phyloP scores from a whole-genome alignment of 2,888 invertebrate species.

The Drosophila affinis region DNA sequence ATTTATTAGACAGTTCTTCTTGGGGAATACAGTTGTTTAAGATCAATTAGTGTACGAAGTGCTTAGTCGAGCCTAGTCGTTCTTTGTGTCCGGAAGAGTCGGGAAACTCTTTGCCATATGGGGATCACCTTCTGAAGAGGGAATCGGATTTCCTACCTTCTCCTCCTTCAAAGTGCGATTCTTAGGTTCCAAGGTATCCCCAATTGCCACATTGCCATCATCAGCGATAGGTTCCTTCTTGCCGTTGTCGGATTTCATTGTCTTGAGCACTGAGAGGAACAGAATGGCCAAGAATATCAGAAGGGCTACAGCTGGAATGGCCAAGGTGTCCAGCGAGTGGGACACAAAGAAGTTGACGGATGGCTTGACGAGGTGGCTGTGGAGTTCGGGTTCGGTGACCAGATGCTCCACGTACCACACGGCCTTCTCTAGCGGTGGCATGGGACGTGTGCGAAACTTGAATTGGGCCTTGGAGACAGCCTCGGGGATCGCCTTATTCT shows the following conservation, averaged over 20 bases:
- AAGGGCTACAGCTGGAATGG: slow-evolving; percentile 28
- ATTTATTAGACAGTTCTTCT: neutral
- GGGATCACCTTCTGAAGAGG: neutral
- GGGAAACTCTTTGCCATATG: neutral
- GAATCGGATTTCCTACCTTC: too few species aligned
- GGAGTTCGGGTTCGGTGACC: slow-evolving; percentile 36
- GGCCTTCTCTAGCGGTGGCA: slow-evolving; percentile 52
- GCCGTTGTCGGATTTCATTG: neutral
- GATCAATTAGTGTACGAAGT: neutral
- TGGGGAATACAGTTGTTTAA: neutral
- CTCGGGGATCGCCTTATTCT: slow-evolving; percentile 8
- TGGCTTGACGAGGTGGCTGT: slow-evolving; percentile 33
- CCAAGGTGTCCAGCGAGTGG: slow-evolving; percentile 59
- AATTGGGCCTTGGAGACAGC: slow-evolving; percentile 39
- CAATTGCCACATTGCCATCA: too few species aligned
- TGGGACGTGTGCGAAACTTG: slow-evolving; percentile 45
- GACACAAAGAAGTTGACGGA: slow-evolving; percentile 38
- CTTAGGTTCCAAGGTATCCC: neutral
- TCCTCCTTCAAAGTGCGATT: neutral
- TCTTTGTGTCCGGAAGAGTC: neutral
- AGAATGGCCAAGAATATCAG: slow-evolving; percentile 33
- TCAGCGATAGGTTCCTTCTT: too few species aligned
- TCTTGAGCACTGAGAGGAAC: neutral
- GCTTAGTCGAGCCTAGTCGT: neutral
- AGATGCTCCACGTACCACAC: slow-evolving; percentile 69